A percentile compares a stretch with the other conserved stretches of the same genome.
phyloP scores from a whole-genome alignment of 1,140 invertebrate genomes.

The Neoseiulus cucumeris region DNA sequence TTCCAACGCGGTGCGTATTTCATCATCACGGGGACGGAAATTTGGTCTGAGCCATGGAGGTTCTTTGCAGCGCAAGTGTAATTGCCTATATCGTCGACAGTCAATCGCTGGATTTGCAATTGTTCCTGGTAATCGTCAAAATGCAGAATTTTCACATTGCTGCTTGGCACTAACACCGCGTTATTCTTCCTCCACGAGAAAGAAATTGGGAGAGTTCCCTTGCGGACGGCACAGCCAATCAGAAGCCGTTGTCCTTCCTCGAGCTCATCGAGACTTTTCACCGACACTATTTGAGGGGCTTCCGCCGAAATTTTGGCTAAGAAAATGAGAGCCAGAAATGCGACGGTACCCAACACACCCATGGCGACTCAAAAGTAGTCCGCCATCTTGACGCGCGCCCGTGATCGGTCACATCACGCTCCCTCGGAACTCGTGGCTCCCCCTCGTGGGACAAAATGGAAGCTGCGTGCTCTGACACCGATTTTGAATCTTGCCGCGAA shows the following conservation, averaged over 20 bases:
- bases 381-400: constrained; percentile 7
- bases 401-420: background rate
- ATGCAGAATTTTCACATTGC: constrained; percentile 1
- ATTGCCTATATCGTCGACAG: constrained; percentile 20
- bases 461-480: background rate
- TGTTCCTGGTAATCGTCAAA: constrained; percentile 12
- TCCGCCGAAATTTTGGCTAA: background rate
- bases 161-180: background rate
- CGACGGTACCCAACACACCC: too few species aligned
- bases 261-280: background rate
- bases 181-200: constrained; percentile 15
- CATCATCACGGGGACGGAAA: background rate
- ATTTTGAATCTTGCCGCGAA: too few species aligned
- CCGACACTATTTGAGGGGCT: background rate
- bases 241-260: background rate
- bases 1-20: background rate
- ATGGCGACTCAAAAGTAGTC: background rate
- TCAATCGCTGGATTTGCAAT: constrained; percentile 27
- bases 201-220: background rate
- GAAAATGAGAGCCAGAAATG: background rate
- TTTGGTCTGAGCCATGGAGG: constrained; percentile 21
- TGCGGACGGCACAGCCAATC: background rate
- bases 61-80: constrained; percentile 22
- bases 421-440: background rate
- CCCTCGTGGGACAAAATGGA: background rate